Base-by-base conservation (phyloP, 2,797 vertebrate species). In the Pangasius larnaudii region DNA sequence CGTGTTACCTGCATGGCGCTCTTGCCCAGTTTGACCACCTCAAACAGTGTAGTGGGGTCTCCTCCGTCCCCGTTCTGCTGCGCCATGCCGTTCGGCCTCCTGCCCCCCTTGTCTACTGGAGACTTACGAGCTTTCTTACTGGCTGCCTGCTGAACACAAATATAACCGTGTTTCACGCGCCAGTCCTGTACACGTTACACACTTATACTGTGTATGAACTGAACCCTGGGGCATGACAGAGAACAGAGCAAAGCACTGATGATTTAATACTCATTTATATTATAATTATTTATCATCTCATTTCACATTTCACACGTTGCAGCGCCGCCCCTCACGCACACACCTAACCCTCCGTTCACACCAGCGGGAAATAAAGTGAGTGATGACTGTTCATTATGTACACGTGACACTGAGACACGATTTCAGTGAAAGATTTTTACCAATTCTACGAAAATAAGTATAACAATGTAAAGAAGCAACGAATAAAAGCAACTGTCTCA, bases 11-110 rank as follows among this genome's bases (percentile, higher is more conserved):
- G 98, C 98, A 99, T 99, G 91, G 98, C 98, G 90, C 98, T 99
- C 95, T 99, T 99, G 71, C 99, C 99, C 93, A 99, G 93, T 94
- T 98, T 98, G 92, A 99, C 99, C 93, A 99, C 98, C 90, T 99
- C 99, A 90, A 99, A 99, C 90, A 99, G 94, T 16, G 99, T 99
- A 92, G 98, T 97, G 2, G 98, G 98, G 49, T 99, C 98, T 30
- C 94, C 46, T 6, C 94, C 89, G 83, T 99, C 98, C 77, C 99
- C 99, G 11, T 99, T 99, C 87, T 99, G 98, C 88, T 98, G 98
- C 69, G 97, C 97, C 88, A 99, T 97, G 1, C 99, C 99, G 69
- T 99, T 99, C 33, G 98, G 97, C 94, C 98, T 98, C 86, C 97
- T 96, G 81, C 98, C 96, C 59, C 96, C 92, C 91, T 99, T 99